Base-by-base conservation (phyloP, 1,140 invertebrate genomes). In the Drosophila quadrilineata region DNA sequence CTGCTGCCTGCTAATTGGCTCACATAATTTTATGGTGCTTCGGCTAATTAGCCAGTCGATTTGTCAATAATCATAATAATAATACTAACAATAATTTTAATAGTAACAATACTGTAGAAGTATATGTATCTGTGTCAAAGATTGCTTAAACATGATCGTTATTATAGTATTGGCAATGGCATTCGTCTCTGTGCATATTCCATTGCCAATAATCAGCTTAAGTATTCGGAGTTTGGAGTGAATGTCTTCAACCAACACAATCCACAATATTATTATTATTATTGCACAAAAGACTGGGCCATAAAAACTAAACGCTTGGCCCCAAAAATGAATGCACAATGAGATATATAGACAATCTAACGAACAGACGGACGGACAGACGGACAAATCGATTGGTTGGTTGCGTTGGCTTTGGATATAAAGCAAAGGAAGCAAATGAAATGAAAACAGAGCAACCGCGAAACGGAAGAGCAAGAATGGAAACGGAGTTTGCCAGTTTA, bases 251-350 rank as follows among this genome's bases (percentile, higher is more conserved):
- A 33, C 48, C 50, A 41, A 52, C 63, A 73, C n/a, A n/a, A 62
- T 63, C 71, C 64, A 57, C 71, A 74, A 28, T 53, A 63, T 43
- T 65, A 74, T 74, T 74, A 64, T 64, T 36, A 38, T 74, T 74
- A 64, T 64, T 36, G 45, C 57, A 52, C 45, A 52, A 56, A n/a
- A 57, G 33, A 48, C 50, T 28, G 48, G n/a, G 62, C 29, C 46
- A 22, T 72, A 71, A 58, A 62, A 70, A 40, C 28, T 45, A 26
- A 71, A 52, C 28, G 52, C 8, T 48, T 26, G 33, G 10, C 40
- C 29, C 50, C 49, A 69, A 48, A 31, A 10, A 6, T 9, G 28
- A 17, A 33, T 48, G 45, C 45, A 48, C 45, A 33, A 48, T 19
- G 9, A 19, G 17, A 19, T 16, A n/a, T n/a, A n/a, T n/a, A n/a